phyloP scores from a whole-genome alignment of 2,888 invertebrate species.

The Aporophyla lueneburgensis region DNA sequence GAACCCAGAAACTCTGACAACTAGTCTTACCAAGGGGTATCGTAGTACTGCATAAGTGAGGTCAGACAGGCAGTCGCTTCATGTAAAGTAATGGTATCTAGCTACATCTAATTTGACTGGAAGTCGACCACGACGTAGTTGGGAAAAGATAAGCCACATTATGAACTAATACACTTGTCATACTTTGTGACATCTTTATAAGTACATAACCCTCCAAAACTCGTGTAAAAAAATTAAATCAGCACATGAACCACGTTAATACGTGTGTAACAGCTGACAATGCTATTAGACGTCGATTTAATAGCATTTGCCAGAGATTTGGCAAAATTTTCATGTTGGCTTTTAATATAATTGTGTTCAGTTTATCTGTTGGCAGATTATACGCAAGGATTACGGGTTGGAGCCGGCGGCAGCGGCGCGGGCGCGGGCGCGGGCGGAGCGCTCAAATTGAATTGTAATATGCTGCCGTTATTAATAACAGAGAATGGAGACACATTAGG shows the following conservation, averaged over 20 bases:
- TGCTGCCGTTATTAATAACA: conserved; percentile 88
- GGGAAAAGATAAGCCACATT: no score
- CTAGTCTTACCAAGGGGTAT: no score
- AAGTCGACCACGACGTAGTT: no score
- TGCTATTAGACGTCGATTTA: conserved; percentile 80
- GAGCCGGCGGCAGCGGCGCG: conserved; percentile 40
- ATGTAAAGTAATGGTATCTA: no score
- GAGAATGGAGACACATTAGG: conserved; percentile 74
- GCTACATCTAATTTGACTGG: no score
- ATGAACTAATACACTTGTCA: background rate
- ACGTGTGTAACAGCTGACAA: conserved; percentile 80
- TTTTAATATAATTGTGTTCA: conserved; percentile 89
- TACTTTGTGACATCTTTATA: background rate
- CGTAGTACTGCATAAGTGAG: no score
- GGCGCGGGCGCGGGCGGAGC: conserved; percentile 73
- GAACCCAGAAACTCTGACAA: no score
- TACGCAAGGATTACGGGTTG: conserved; percentile 80
- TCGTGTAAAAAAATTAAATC: conserved; percentile 19
- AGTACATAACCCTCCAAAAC: conserved; percentile 7
- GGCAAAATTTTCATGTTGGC: conserved; percentile 87
- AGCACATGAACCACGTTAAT: conserved; percentile 43
- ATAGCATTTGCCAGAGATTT: conserved; percentile 82
- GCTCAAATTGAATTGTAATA: conserved; percentile 90
- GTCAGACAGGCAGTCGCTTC: no score
- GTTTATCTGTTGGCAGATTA: conserved; percentile 84